Base-by-base conservation (phyloP, 2,797 vertebrate genomes). In the Argentina silus region DNA sequence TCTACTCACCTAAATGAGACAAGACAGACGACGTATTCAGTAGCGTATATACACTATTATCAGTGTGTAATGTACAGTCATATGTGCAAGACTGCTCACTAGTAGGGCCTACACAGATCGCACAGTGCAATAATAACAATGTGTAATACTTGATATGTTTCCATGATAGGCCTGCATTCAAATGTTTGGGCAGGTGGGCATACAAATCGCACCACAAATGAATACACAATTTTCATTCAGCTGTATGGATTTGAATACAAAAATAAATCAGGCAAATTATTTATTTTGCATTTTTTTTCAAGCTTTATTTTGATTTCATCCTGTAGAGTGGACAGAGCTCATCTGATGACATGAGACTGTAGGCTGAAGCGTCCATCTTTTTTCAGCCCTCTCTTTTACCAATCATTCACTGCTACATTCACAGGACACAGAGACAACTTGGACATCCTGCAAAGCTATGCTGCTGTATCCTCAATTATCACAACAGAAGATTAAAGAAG, bases 221-320 rank as follows among this genome's bases (percentile, higher is more conserved):
- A n/a, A 56, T 7, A 56, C 17, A n/a, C 1, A n/a, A 56, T n/a
- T 56, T 7, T 56, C 9, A 57, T 17, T 17, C 7, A 9, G 19
- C 14, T 56, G 53, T n/a, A n/a, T 14, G 23, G 6, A 47, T 43
- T 36, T 42, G 14, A 42, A 17, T 27, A 6, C 15, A 51, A 36
- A 21, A 78, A 76, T 47, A 57, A 69, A 74, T 50, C 23, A 51
- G n/a, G 10, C 55, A 64, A 51, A 0, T 6, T 45, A 19, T 21
- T 64, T 21, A 21, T 70, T 83, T 88, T 83, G 81, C 3, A 74
- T 42, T 23, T 89, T 76, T 82, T 92, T 90, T 89, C 79, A 76
- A 86, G 43, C 42, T 93, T 93, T 91, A 90, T 92, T 93, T 91
- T 83, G 69, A 85, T 81, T 76, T 87, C 61, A 69, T 88, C 78